Evolutionary conservation across 2,113 vertebrate genomes (phyloP).

Genomic region (Hydrolagus affinis): DNA sequence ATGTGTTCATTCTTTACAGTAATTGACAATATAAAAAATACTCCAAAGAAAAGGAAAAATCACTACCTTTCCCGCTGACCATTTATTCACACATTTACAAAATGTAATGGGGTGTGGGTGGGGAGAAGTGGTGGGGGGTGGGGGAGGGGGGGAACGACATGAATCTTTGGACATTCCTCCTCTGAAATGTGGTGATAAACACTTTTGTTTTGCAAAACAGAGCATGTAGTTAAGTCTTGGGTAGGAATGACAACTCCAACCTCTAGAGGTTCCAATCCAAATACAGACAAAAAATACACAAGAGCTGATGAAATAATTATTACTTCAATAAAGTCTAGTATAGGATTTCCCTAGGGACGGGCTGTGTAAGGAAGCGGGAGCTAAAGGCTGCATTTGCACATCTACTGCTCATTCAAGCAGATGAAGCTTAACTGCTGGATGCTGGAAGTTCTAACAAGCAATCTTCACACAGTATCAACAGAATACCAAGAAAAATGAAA

Average conservation of each 20-base stretch:
- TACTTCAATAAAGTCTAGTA: constrained; percentile 52
- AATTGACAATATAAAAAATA: background rate
- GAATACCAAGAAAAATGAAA: background rate
- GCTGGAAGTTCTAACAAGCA: background rate
- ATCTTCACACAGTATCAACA: background rate
- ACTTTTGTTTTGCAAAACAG: background rate
- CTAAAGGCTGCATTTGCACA: constrained; percentile 44
- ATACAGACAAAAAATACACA: constrained; percentile 70
- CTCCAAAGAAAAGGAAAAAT: background rate
- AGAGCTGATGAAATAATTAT: constrained; percentile 81
- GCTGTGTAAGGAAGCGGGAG: constrained; percentile 40
- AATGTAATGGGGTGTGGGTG: no score
- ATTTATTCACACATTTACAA: background rate
- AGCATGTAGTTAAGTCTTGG: constrained; percentile 33
- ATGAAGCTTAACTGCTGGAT: constrained; percentile 36
- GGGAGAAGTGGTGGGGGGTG: no score
- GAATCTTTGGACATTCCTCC: background rate
- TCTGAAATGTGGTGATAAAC: constrained; percentile 1
- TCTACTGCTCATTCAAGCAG: constrained; percentile 42
- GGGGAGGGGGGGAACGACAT: no score
- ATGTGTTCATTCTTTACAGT: background rate
- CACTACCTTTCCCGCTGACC: background rate
- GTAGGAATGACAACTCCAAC: constrained; percentile 45
- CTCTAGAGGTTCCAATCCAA: constrained; percentile 64
- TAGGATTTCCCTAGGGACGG: constrained; percentile 45